phyloP scores from a whole-genome alignment of 1,140 invertebrate species.

The Anoplolepis gracilipes region DNA sequence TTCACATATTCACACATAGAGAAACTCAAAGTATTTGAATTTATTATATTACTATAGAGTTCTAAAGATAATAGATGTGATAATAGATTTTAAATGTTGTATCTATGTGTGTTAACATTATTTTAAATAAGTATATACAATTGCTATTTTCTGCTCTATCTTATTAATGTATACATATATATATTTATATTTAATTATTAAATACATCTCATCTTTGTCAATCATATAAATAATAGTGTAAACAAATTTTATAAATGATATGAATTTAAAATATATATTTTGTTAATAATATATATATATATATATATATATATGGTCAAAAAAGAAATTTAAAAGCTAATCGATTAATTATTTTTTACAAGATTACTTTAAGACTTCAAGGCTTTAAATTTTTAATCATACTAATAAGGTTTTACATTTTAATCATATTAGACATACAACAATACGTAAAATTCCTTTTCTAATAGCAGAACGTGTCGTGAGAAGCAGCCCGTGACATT shows the following conservation, averaged over 20 bases:
- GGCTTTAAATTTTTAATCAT: not conserved
- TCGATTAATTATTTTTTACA: not conserved
- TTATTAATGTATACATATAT: too few relatives aligned
- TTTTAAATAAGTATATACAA: too few relatives aligned
- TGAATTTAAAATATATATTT: not conserved
- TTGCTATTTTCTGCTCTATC: too few relatives aligned
- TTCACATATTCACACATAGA: too few relatives aligned
- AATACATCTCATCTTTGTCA: not conserved
- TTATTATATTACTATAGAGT: not conserved
- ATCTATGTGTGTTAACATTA: too few relatives aligned
- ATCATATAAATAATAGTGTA: not conserved
- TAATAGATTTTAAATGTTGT: not conserved
- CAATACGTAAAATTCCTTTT: constrained; percentile 2
- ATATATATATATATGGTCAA: not conserved
- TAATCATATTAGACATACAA: not conserved
- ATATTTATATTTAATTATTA: not conserved
- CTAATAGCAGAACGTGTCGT: constrained; percentile 8
- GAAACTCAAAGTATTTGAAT: not conserved
- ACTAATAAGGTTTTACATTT: not conserved
- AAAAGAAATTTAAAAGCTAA: not conserved
- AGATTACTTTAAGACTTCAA: not conserved
- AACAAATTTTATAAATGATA: too few relatives aligned
- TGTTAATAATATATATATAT: not conserved
- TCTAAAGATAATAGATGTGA: not conserved
- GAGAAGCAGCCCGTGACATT: constrained; percentile 6